A percentile compares a stretch with the other conserved stretches of the same genome.
phyloP scores from a whole-genome alignment of 1,140 invertebrate genomes.

The Chionoecetes opilio region DNA sequence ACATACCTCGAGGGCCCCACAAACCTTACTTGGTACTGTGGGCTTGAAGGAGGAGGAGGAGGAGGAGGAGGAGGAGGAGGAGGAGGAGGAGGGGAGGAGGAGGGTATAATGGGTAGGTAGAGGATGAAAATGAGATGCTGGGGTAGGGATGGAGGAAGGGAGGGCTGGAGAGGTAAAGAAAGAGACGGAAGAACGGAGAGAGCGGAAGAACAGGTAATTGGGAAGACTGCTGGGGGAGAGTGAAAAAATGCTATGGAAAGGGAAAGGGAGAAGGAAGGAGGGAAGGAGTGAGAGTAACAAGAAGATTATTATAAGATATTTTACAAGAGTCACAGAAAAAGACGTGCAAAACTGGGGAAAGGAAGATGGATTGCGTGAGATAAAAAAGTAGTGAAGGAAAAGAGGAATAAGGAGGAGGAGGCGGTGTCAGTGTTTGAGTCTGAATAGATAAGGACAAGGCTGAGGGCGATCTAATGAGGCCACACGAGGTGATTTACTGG shows the following conservation, averaged over 20 bases:
- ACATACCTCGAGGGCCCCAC: background rate
- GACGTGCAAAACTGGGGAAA: no score
- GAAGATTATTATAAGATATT: no score
- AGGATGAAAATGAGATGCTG: background rate
- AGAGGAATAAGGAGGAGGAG: background rate
- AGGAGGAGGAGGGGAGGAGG: background rate
- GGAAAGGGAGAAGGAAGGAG: background rate
- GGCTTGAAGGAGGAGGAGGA: background rate
- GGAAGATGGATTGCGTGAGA: background rate
- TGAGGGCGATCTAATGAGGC: background rate
- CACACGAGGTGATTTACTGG: background rate
- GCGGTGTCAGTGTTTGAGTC: background rate
- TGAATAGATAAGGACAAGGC: background rate
- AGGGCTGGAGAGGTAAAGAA: background rate
- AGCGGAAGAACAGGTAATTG: background rate
- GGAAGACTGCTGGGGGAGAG: background rate
- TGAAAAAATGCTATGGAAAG: background rate
- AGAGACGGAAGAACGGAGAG: background rate
- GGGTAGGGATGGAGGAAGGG: background rate
- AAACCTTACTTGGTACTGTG: background rate
- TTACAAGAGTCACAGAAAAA: no score
- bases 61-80: background rate
- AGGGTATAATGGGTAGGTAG: background rate
- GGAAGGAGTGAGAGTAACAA: conserved; percentile 19
- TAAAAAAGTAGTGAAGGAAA: background rate